These are phyloP conservation scores for Agrilus biguttatus DNA, from an alignment of 2,888 invertebrate genomes.

Conservation along the genomic window DNA sequence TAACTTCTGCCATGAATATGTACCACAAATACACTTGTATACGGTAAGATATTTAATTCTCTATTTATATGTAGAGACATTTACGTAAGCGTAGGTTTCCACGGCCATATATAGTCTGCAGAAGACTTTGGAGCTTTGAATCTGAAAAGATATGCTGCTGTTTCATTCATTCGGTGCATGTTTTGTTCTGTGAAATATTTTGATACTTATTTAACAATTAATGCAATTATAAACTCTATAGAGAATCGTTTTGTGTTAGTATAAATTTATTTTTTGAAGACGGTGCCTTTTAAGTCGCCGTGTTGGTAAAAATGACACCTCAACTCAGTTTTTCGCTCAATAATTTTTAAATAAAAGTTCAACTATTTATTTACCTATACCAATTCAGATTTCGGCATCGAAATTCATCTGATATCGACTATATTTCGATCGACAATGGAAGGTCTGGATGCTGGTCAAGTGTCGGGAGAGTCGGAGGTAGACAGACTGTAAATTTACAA, in stretches of 20 bases:
- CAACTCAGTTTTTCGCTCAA: not conserved
- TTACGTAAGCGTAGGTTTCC: too few species aligned
- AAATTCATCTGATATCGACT: slow-evolving; percentile 45
- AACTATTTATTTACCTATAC: not conserved
- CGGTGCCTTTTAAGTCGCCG: too few species aligned
- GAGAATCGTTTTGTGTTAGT: too few species aligned
- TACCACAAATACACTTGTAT: slow-evolving; percentile 66
- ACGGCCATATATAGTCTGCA: too few species aligned
- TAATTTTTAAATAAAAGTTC: not conserved
- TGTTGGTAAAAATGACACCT: not conserved
- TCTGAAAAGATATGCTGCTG: too few species aligned
- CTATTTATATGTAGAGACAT: too few species aligned
- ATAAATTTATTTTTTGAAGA: too few species aligned
- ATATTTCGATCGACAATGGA: slow-evolving; percentile 51
- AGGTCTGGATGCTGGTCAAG: slow-evolving; percentile 71
- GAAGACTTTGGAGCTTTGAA: too few species aligned
- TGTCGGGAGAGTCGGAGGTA: slow-evolving; percentile 53
- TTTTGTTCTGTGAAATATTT: not conserved
- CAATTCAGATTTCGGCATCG: slow-evolving; percentile 44
- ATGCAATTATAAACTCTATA: too few species aligned
- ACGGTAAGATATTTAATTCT: slow-evolving; percentile 19
- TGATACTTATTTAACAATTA: not conserved
- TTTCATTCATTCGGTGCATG: too few species aligned
- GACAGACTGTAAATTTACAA: slow-evolving; percentile 62
- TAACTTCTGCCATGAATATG: slow-evolving; percentile 55